Conservation (phyloP, 2,888 invertebrate genomes). For the Tuta absoluta region DNA sequence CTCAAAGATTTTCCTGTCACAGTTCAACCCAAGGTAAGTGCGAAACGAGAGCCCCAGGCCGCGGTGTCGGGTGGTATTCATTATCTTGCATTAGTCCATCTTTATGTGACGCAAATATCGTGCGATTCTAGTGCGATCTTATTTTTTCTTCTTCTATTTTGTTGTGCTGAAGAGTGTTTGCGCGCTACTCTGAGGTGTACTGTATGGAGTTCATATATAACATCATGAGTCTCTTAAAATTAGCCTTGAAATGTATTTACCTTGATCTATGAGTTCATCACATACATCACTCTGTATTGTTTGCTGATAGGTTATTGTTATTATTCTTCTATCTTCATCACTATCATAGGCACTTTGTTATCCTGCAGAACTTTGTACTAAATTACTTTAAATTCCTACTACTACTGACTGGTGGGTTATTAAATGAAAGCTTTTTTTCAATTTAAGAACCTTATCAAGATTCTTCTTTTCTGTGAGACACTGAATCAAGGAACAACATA, state of each 20-base stretch:
- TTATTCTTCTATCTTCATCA: too few relatives aligned
- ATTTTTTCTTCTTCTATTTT: background rate
- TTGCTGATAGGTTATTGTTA: constrained; percentile 14
- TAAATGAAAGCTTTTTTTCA: too few relatives aligned
- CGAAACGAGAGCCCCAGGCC: background rate
- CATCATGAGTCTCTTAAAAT: background rate
- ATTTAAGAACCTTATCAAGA: too few relatives aligned
- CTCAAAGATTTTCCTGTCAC: constrained; percentile 70
- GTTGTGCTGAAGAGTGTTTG: background rate
- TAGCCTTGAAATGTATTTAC: background rate
- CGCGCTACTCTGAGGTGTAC: background rate
- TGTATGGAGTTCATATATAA: background rate
- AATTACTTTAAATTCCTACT: too few relatives aligned
- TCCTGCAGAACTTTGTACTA: too few relatives aligned
- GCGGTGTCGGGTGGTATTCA: background rate
- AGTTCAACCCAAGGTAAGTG: constrained; percentile 70
- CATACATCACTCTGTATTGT: constrained; percentile 21
- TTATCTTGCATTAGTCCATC: constrained; percentile 35
- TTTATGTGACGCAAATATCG: constrained; percentile 50
- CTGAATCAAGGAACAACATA: too few relatives aligned
- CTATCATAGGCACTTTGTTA: too few relatives aligned
- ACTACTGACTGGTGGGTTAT: too few relatives aligned
- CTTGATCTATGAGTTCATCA: background rate
- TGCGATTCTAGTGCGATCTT: background rate
- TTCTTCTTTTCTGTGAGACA: too few relatives aligned